Evolutionary conservation across 2,113 vertebrate species (phyloP).

Genomic region (Charadrius vociferus): DNA sequence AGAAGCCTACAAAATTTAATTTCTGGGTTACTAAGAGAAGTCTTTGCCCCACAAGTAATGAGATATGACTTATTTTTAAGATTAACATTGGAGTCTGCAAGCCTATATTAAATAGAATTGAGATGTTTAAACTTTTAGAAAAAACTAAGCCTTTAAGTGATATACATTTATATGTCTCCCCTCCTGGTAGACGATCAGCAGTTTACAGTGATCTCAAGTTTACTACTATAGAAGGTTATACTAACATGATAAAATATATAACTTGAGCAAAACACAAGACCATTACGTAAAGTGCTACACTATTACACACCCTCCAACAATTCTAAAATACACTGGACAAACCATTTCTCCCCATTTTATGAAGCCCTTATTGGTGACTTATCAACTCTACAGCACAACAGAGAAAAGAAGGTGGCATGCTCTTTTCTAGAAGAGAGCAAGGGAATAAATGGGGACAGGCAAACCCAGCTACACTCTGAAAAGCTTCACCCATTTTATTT

Average conservation of each 20-base stretch:
- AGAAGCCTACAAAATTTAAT: not conserved
- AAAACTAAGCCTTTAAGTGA: not conserved
- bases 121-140: not conserved
- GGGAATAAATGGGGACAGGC: not conserved
- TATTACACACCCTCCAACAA: not conserved
- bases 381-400: not conserved
- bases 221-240: not conserved
- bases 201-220: not conserved
- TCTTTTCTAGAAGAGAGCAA: not conserved
- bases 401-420: not conserved
- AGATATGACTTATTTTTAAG: not conserved
- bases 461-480: not conserved
- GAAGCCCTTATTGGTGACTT: not conserved
- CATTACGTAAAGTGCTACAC: not conserved
- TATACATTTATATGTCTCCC: not conserved
- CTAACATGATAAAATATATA: not conserved
- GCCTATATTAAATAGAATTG: not conserved
- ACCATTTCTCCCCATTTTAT: not conserved
- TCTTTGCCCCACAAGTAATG: not conserved
- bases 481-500: not conserved
- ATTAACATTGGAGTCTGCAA: not conserved
- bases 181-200: not conserved
- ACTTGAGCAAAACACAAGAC: not conserved
- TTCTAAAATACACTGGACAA: not conserved
- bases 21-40: not conserved